Base-by-base conservation (phyloP, 2,113 vertebrate species). In the Phylloscopus whistleri region DNA sequence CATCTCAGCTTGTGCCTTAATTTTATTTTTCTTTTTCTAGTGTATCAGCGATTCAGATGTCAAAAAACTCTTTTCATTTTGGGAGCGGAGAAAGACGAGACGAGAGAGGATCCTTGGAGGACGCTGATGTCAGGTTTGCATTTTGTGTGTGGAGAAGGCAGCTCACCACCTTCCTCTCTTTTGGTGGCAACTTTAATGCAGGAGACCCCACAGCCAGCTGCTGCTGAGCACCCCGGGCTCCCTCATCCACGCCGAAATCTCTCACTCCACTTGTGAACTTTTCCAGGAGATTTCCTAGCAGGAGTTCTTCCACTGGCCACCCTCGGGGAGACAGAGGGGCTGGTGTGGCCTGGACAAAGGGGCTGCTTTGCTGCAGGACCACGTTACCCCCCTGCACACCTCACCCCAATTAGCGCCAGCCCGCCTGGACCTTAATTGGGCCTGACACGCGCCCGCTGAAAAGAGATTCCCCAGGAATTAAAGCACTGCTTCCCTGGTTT, bases 381-480 rank as follows among this genome's bases (percentile, higher is more conserved):
- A 70, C 46, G 37, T 97, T 91, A 96, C 63, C 44, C 93, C 24
- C 1, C 89, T 95, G 90, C 97, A 97, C 91, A 79, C 92, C 97
- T 97, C 95, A 95, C 75, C 96, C 96, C 97, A 98, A 98, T 98
- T 98, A 98, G 95, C n/a, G 11, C 53, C 7, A 84, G 94, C 87
- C 92, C 93, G 75, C 94, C 95, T 55, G 93, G 93, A 97, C 94
- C 96, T 94, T 98, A 98, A 98, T 97, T 98, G 97, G 94, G 96
- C 86, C 94, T 98, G 98, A 98, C 98, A 97, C 87, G 73, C 31
- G 94, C 96, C 98, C 95, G 95, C 79, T 97, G 98, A 96, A 97
- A 97, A 97, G 97, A 98, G 98, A 98, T 97, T 98, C 97, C 96
- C 96, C 84, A 77, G 97, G 97, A 98, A 97, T 98, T 96, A 97